Evolutionary conservation across 2,113 vertebrate genomes (phyloP), one percentile per base, ranked within the genome.

Genomic region (Hyaena hyaena): DNA sequence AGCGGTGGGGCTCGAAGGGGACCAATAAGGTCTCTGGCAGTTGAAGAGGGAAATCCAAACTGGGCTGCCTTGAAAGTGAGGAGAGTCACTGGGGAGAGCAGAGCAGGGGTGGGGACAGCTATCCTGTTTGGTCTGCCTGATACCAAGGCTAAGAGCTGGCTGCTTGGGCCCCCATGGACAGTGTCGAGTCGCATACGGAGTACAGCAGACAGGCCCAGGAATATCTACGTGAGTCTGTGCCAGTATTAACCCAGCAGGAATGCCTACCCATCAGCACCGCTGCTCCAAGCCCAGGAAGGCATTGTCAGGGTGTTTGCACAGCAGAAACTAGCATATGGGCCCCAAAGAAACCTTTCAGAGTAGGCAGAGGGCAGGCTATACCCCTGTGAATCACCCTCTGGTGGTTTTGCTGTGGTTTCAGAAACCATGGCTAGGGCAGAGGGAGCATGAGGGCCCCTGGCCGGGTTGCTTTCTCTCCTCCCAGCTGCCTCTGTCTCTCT

Each of bases 401-500:
- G 88, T n/a, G 14, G 4, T 53, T 97, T 94, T 65, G 43, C n/a
- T 91, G 89, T 0, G 35, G 95, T 95, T 85, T 94, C 83, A 80
- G 89, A 97, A 96, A 92, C 98, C 96, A 94, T 35, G 96, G 96
- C 97, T 76, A 85, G 97, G 96, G 96, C 96, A 96, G 81, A 88
- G 90, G 90, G 69, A 7, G 79, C 98, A 92, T 90, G 93, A 96
- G 83, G 73, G 92, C 95, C 63, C 93, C 74, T 53, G 81, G 86
- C 88, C 19, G 24, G 2, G 35, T 53, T 28, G 88, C 93, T 93
- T 93, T 95, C 87, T 94, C 97, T 97, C 96, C 45, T 3, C 95
- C 98, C 99, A 98, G 98, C 98, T 99, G 98, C 96, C 94, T 81
- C 98, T 17, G 90, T 97, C 98, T 94, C 98, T 94, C 97, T 98